Evolutionary conservation across 2,797 vertebrate species (phyloP), one percentile per base, ranked within the genome.

Genomic region (Hoplostethus mediterraneus): DNA sequence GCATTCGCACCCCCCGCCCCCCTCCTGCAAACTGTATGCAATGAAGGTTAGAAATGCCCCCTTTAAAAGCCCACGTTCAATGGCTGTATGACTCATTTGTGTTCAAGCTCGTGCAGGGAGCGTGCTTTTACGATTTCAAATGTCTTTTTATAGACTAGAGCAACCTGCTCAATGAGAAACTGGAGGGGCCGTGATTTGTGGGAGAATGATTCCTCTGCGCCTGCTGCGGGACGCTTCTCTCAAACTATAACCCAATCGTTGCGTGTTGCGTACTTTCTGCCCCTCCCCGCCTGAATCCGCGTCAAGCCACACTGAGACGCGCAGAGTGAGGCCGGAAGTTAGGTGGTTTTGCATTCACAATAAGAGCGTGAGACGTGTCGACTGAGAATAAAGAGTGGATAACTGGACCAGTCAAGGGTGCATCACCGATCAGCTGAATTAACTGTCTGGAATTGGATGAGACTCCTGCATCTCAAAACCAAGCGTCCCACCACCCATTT

Each of bases 231-330:
- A 91, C 89, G 86, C 74, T 91, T 82, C 66, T 61, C 80, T 73
- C 84, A 82, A 90, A 91, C 87, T 93, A 83, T 68, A 77, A 87
- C 80, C 91, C 90, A 91, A 89, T 93, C 80, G 61, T 59, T 52
- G 45, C 44, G 75, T 76, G 83, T 74, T 87, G 89, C 82, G 88
- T 84, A 86, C 90, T 90, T 86, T 89, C 58, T 77, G 87, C 88
- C 76, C 89, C 90, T 84, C 92, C 90, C 85, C 73, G 53, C 71
- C 54, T 56, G 17, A 36, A 72, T 14, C 58, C 21, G 63, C 45
- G 67, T 83, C 36, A 90, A 90, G 77, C 1, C 1, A 0, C 0
- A 0, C 14, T 1, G 2, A 65, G 4, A 30, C 31, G 10, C 16
- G 11, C 2, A 1, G 16, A 49, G 21, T 4, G 4, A 5, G 1